These are phyloP conservation scores for Falco concolor DNA, from an alignment of 2,797 vertebrate species.

Conservation along the genomic window DNA sequence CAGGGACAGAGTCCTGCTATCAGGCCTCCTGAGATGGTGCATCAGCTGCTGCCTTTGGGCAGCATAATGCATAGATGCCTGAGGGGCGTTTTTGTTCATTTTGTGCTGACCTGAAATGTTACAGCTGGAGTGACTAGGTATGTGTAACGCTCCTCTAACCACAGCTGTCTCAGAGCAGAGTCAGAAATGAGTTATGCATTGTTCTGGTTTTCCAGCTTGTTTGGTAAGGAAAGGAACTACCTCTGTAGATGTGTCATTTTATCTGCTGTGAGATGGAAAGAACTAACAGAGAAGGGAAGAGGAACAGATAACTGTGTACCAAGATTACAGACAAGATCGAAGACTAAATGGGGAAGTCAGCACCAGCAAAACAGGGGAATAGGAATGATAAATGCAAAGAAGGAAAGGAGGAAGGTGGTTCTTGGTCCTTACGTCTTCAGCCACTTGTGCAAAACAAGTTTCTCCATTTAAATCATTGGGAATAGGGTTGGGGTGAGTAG, in stretches of 20 bases:
- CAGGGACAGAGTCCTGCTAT: neutral
- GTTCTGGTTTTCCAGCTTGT: neutral
- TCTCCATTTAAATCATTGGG: neutral
- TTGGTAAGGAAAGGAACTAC: neutral
- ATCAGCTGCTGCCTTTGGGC: constrained; percentile 32
- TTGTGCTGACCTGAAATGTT: constrained; percentile 15
- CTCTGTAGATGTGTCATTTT: neutral
- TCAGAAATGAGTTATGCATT: neutral
- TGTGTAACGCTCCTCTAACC: neutral
- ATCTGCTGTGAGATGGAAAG: neutral
- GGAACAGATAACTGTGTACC: neutral
- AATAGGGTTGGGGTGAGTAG: neutral
- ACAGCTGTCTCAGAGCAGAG: neutral
- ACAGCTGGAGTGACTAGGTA: neutral
- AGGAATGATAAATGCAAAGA: neutral
- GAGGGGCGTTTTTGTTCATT: neutral
- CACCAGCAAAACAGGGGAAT: neutral
- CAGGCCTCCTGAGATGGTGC: neutral
- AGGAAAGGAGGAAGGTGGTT: neutral
- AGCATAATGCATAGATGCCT: neutral
- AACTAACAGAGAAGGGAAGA: neutral
- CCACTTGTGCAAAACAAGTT: neutral
- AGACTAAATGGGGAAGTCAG: neutral
- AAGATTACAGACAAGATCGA: constrained; percentile 8
- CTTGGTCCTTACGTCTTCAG: neutral